A percentile compares a stretch with the other conserved stretches of the same genome.
phyloP scores from a whole-genome alignment of 2,797 vertebrate genomes.

The Botia kubotai region DNA sequence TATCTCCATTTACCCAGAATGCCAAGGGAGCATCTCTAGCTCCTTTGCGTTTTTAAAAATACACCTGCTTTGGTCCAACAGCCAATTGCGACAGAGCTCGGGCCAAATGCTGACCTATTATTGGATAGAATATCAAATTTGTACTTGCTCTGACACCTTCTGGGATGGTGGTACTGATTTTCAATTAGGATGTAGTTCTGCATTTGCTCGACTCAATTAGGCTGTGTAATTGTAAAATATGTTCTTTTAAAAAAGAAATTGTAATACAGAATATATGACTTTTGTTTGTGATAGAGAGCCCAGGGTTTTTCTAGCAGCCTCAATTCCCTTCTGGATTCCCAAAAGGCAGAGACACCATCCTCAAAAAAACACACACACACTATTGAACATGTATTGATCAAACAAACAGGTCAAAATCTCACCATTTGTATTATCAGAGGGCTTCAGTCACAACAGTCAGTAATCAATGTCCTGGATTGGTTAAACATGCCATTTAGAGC shows the following conservation, averaged over 20 bases:
- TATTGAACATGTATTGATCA: background rate
- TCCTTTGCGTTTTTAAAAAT: conserved; percentile 67
- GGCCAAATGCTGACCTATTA: conserved; percentile 55
- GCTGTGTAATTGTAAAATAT: conserved; percentile 46
- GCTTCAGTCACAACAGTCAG: background rate
- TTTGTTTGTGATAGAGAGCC: background rate
- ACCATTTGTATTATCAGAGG: background rate
- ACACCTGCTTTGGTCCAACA: conserved; percentile 47
- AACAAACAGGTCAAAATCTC: background rate
- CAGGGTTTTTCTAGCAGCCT: background rate
- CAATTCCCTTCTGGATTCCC: background rate
- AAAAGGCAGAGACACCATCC: background rate
- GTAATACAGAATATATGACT: background rate
- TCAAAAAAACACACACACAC: background rate
- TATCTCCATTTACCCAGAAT: conserved; percentile 69
- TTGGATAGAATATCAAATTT: conserved; percentile 42
- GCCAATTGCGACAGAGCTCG: conserved; percentile 57
- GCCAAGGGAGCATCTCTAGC: conserved; percentile 60
- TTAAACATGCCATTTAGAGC: background rate
- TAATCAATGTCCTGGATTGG: background rate
- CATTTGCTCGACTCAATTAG: conserved; percentile 23
- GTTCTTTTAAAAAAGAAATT: conserved; percentile 43
- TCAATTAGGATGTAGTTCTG: conserved; percentile 10
- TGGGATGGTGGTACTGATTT: conserved; percentile 7
- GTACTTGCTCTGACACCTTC: conserved; percentile 16